Evolutionary conservation across 2,113 vertebrate genomes (phyloP).

Genomic region (Zeus faber): DNA sequence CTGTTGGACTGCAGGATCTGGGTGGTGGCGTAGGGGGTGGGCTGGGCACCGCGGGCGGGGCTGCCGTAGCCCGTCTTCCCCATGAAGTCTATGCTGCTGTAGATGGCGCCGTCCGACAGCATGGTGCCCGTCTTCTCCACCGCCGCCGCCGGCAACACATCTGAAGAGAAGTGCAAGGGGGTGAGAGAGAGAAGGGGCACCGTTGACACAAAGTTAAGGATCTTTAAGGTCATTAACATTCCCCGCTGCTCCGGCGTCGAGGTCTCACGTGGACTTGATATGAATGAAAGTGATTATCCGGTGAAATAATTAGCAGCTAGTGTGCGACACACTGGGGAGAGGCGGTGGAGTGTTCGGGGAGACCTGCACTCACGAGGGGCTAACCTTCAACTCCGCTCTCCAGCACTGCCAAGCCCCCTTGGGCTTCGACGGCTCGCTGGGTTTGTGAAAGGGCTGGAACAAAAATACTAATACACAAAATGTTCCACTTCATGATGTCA

Average conservation of each 20-base stretch:
- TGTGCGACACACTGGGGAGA: slow-evolving; percentile 55
- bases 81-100: slow-evolving; percentile 98
- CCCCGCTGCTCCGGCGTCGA: too few relatives aligned
- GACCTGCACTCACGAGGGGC: slow-evolving; percentile 56
- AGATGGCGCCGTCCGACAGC: slow-evolving; percentile 98
- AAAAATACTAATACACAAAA: too few relatives aligned
- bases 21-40: slow-evolving; percentile 95
- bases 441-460: slow-evolving; percentile 16
- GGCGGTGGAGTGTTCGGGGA: slow-evolving; percentile 40
- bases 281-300: background rate
- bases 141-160: slow-evolving; percentile 85
- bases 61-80: slow-evolving; percentile 96
- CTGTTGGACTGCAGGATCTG: slow-evolving; percentile 97
- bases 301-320: slow-evolving; percentile 60
- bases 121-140: slow-evolving; percentile 94
- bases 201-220: too few relatives aligned
- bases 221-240: too few relatives aligned
- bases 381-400: slow-evolving; percentile 72
- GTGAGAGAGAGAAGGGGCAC: too few relatives aligned
- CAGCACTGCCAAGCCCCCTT: too few relatives aligned
- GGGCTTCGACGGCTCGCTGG: too few relatives aligned
- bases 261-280: too few relatives aligned
- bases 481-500: too few relatives aligned
- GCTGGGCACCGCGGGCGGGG: slow-evolving; percentile 90
- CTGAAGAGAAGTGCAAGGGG: slow-evolving; percentile 58